Base-by-base conservation (phyloP, 2,113 vertebrate species). In the Thunnus thynnus region DNA sequence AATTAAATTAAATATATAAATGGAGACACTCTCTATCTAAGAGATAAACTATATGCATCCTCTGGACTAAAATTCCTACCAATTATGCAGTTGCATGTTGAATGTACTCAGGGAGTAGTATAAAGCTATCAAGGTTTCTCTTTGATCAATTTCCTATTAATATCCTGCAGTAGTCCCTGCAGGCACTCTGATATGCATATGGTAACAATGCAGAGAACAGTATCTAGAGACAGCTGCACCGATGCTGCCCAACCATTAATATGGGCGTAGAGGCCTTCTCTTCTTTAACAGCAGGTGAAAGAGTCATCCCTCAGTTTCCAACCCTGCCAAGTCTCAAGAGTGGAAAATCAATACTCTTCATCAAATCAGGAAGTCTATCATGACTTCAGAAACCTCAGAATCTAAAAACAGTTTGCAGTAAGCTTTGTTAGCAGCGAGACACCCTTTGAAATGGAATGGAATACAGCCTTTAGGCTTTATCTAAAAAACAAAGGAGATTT, bases 121-220 rank as follows among this genome's bases (percentile, higher is more conserved):
- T 69, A 85, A 52, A 61, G 25, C 76, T 44, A 80, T 84, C 30
- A 83, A 47, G 50, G 25, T 77, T 89, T 76, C 50, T 63, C 82
- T 89, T 89, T 88, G 85, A 90, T 89, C 74, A 87, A 57, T 79
- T 27, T 71, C 61, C 80, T 88, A 86, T 92, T 87, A 89, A 89
- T 87, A 87, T 72, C 78, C 86, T 74, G 60, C 80, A 82, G 84
- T 85, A 56, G 79, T 87, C 84, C 51, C 86, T 71, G 64, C 61
- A 86, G 70, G 18, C 58, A 80, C 61, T 82, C 60, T 48, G 61
- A 86, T 85, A 72, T 79, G 62, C 67, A 84, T 73, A 87, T 44
- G 25, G 74, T 61, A 83, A 76, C 79, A 79, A 82, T 62, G 30
- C 18, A 84, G 32, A 67, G 46, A 80, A 30, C 20, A 57, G 63